These are phyloP conservation scores for Episyrphus balteatus DNA, from an alignment of 1,140 invertebrate genomes.

Conservation along the genomic window DNA sequence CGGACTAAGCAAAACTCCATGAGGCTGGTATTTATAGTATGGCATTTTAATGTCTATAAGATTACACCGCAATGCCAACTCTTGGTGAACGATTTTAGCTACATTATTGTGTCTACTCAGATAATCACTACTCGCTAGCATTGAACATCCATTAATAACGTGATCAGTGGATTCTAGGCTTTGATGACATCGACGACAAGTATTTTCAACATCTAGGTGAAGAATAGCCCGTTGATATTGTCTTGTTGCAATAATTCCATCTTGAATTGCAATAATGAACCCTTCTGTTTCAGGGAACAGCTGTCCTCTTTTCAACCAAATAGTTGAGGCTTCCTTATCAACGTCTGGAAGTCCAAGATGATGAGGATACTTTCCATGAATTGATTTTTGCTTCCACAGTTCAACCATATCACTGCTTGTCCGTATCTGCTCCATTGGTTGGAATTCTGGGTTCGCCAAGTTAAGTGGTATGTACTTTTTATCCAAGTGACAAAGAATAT, in stretches of 20 bases:
- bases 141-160: neutral
- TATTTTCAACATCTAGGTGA: neutral
- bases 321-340: neutral
- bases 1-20: neutral
- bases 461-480: neutral
- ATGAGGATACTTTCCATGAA: too few relatives aligned
- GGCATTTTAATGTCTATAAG: neutral
- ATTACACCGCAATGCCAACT: neutral
- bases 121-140: too few relatives aligned
- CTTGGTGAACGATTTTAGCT: neutral
- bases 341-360: neutral
- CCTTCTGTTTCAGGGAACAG: too few relatives aligned
- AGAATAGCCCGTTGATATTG: too few relatives aligned
- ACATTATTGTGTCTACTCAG: too few relatives aligned
- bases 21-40: neutral
- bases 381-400: neutral
- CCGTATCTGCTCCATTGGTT: neutral
- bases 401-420: neutral
- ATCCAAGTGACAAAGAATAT: too few relatives aligned
- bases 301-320: neutral
- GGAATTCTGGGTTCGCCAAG: neutral
- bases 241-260: too few relatives aligned
- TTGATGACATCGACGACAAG: neutral
- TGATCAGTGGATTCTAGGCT: neutral
- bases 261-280: too few relatives aligned